Evolutionary conservation across 2,797 vertebrate species (phyloP).

Genomic region (Myotis pilosus): DNA sequence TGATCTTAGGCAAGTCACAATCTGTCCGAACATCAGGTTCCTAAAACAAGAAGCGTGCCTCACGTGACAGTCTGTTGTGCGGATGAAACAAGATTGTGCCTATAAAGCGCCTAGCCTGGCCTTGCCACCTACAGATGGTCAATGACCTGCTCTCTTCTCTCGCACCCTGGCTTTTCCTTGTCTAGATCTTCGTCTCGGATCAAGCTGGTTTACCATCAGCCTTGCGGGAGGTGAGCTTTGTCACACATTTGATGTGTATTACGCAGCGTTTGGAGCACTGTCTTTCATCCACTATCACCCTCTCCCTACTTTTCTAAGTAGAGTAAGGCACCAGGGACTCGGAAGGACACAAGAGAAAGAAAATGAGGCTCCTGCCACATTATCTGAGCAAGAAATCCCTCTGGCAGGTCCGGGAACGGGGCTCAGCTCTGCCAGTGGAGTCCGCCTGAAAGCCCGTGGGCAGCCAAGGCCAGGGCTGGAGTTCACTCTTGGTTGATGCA

Average conservation of each 20-base stretch:
- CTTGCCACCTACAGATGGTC: background rate
- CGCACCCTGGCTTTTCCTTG: background rate
- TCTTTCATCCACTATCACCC: background rate
- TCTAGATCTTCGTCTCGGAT: background rate
- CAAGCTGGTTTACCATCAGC: background rate
- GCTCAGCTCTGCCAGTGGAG: background rate
- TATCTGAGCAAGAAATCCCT: background rate
- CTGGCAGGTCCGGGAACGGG: background rate
- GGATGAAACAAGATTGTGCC: background rate
- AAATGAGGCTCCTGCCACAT: background rate
- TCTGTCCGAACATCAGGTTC: background rate
- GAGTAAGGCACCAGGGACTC: background rate
- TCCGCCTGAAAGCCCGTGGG: background rate
- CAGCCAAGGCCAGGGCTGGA: background rate
- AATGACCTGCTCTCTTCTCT: background rate
- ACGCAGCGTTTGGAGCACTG: accelerated
- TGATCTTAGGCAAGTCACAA: background rate
- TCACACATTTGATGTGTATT: accelerated
- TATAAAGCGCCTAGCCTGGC: background rate
- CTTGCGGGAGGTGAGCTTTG: background rate
- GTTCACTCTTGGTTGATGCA: background rate
- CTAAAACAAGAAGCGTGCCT: background rate
- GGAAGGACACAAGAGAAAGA: background rate
- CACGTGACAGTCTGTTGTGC: background rate
- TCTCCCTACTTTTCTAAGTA: background rate